These are phyloP conservation scores for Thaumatotibia leucotreta DNA, from an alignment of 1,140 invertebrate genomes.

Conservation along the genomic window DNA sequence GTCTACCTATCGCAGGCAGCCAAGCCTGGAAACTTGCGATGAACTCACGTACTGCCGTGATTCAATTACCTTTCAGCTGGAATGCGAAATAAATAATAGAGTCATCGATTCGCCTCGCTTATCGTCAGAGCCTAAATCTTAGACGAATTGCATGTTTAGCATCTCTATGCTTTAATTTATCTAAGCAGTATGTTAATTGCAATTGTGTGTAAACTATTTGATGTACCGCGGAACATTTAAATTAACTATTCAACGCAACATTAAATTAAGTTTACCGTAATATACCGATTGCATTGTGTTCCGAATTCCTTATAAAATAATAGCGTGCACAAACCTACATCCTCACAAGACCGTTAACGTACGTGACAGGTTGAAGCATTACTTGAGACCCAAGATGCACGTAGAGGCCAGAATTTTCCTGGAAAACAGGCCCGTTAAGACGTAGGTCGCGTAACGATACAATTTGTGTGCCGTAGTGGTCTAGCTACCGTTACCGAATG, in stretches of 20 bases:
- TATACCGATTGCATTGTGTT: neutral
- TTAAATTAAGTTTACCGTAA: neutral
- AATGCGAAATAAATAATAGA: slow-evolving; percentile 4
- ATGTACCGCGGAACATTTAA: too few species aligned
- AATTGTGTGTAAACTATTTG: too few species aligned
- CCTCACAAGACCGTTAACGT: slow-evolving; percentile 1
- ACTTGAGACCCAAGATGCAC: neutral
- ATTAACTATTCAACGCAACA: neutral
- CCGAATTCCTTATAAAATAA: neutral
- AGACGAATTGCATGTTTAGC: too few species aligned
- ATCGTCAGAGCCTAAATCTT: neutral
- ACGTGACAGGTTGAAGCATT: slow-evolving; percentile 10
- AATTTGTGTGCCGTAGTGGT: slow-evolving; percentile 1
- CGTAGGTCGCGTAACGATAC: neutral
- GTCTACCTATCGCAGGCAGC: neutral
- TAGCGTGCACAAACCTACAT: neutral
- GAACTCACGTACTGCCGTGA: neutral
- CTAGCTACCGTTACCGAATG: neutral
- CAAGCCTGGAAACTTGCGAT: neutral
- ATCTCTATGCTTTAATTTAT: too few species aligned
- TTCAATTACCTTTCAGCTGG: neutral
- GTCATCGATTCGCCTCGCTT: neutral
- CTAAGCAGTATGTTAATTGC: too few species aligned
- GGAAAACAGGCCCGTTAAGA: slow-evolving; percentile 6
- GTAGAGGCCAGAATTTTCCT: slow-evolving; percentile 10